Evolutionary conservation across 2,113 vertebrate species (phyloP), one percentile per base, ranked within the genome.

Genomic region (Callorhinus ursinus): DNA sequence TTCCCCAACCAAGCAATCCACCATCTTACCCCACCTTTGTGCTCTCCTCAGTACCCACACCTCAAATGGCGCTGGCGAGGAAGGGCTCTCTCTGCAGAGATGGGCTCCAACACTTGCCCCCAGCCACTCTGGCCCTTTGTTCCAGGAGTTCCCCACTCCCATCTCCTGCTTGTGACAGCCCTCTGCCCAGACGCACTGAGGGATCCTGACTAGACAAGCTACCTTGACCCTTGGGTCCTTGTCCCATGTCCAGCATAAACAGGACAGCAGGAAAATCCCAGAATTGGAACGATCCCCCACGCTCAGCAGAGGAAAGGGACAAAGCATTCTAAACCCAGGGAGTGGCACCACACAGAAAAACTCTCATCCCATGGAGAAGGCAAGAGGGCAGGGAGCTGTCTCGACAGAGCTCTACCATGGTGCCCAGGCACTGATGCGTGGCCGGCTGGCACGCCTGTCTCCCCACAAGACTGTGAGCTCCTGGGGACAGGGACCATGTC

Each of bases 361-460:
- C 19, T 4, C 11, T 26, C 31, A 21, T 53, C 7, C 18, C 2
- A 1, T 6, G 14, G 59, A 65, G 31, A 77, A 49, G n/a, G 57
- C 14, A 7, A n/a, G 49, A 42, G 49, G 31, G 15, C 22, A 16
- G 14, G 42, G n/a, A 79, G 67, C 51, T 22, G 24, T 42, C 14
- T 24, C 1, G 1, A 26, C 31, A 42, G 36, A 67, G 31, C 76
- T 72, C 10, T 69, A 1, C 36, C 22, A 0, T 1, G 0, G 46
- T 1, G 7, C 21, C 22, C 24, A 26, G 11, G 28, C 11, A 10
- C 12, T 8, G 2, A 12, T 3, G 19, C 36, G 36, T n/a, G 26
- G 36, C 7, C 12, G 1, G 11, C 7, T 8, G n/a, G 19, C 31
- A 13, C 0, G 2, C 21, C 36, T 14, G 2, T 53, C 46, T 28